Evolutionary conservation across 2,113 vertebrate species (phyloP), one percentile per base, ranked within the genome.

Genomic region (Apodemus sylvaticus): DNA sequence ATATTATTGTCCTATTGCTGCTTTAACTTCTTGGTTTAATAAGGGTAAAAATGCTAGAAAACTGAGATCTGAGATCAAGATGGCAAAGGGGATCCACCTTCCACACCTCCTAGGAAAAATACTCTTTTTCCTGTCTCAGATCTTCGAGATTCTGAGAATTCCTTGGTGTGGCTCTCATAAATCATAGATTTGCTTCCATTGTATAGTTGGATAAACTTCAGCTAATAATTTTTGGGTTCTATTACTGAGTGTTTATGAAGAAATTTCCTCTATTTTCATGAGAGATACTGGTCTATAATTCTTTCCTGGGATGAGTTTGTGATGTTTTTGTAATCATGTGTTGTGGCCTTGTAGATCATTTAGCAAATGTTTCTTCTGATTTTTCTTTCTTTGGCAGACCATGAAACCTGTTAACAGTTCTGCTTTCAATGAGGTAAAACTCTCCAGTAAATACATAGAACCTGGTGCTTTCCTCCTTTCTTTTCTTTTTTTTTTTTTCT

Each of bases 41-140:
- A 66, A 2, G 31, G 4, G 10, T 22, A 31, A 17, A 17, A 31
- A 4, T 66, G 8, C 11, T 73, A 3, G 62, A 74, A 58, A 7
- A 48, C 7, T 64, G 3, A 82, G 58, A 1, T 31, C 12, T 88
- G 3, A 91, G 51, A 22, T 86, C 19, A 87, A 68, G 3, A 31
- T 42, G 5, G 4, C 9, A 29, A 9, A 4, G n/a, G 3, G 64
- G 2, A 4, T 36, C 2, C 17, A 9, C 10, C 0, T n/a, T 48
- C 34, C 10, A 48, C 39, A 77, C 2, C 0, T 58, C 58, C 34
- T 60, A 12, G 36, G 78, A 3, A 71, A n/a, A 45, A 70, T 24
- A 22, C 0, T 70, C 62, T 13, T 5, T 64, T 89, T 31, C 20
- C 0, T 71, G 6, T 78, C 62, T 31, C 24, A 73, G 20, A 48